Evolutionary conservation across 2,113 vertebrate genomes (phyloP), one percentile per base, ranked within the genome.

Genomic region (Thunnus maccoyii): DNA sequence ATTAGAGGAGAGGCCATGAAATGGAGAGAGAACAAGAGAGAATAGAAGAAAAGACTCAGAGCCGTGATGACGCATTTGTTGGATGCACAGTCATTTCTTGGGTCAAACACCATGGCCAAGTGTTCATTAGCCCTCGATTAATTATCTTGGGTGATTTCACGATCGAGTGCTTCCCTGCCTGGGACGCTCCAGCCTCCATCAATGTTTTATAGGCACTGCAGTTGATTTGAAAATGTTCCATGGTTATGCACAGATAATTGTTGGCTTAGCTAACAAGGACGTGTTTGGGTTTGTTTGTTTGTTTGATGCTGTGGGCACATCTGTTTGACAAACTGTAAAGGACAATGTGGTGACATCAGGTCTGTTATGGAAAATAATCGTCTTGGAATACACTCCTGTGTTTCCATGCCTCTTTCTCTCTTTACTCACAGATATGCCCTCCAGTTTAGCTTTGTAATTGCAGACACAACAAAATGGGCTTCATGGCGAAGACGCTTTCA

Each of bases 1-100:
- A 89, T 89, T 88, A 88, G 51, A 76, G 72, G 50, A 80, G 58
- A 84, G 70, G 61, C 69, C 10, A 11, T 9, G 30, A 63, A 68
- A 60, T 30, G 30, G 41, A 17, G 48, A 67, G 27, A 7, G 10
- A 48, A 3, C 56, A 18, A n/a, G 18, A 30, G 30, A 48, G 32
- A 62, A n/a, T 51, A 22, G 9, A 16, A 50, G 41, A 36, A 36
- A 10, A 67, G 7, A 27, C 15, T 30, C 18, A 18, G 64, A 69
- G 44, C 57, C 36, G 62, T 1, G 27, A 72, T 75, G 47, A 71
- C 72, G 64, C 36, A 74, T 79, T 70, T 20, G 18, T 20, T 61
- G 70, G 48, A 54, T 79, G n/a, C 68, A 63, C 46, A 79, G 61
- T 84, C 2, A 55, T 74, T 90, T 88, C 65, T 86, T 36, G 44